phyloP scores from a whole-genome alignment of 2,888 invertebrate genomes.

The Pherbina coryleti region DNA sequence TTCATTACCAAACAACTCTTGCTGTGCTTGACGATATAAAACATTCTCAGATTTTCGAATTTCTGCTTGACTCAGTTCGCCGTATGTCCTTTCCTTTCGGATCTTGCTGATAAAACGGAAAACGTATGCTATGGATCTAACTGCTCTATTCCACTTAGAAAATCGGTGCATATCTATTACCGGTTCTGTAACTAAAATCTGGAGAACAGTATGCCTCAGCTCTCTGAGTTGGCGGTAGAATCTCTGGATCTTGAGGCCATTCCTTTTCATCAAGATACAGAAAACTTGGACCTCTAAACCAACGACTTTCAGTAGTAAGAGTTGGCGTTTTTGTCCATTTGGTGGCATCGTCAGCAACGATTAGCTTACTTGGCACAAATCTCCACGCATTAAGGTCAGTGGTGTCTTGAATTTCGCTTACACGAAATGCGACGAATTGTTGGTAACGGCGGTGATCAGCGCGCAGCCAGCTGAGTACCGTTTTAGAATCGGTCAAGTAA shows the following conservation, averaged over 20 bases:
- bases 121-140: slow-evolving; percentile 34
- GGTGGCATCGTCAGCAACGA: slow-evolving; percentile 39
- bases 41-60: slow-evolving; percentile 26
- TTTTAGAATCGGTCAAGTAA: slow-evolving; percentile 54
- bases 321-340: slow-evolving; percentile 29
- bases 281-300: slow-evolving; percentile 32
- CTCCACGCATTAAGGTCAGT: slow-evolving; percentile 17
- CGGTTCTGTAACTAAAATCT: neutral
- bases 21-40: slow-evolving; percentile 39
- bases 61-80: slow-evolving; percentile 37
- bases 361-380: slow-evolving; percentile 37
- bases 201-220: neutral
- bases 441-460: slow-evolving; percentile 37
- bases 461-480: slow-evolving; percentile 51
- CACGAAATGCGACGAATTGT: slow-evolving; percentile 36
- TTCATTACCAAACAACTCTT: slow-evolving; percentile 31
- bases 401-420: slow-evolving; percentile 35
- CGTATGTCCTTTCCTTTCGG: neutral
- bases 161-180: slow-evolving; percentile 27
- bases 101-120: slow-evolving; percentile 36
- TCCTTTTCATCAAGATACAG: slow-evolving; percentile 13
- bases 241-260: slow-evolving; percentile 8
- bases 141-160: slow-evolving; percentile 33
- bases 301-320: slow-evolving; percentile 13
- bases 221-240: slow-evolving; percentile 12